phyloP scores from a whole-genome alignment of 2,797 vertebrate genomes.

The Rachycentron canadum region DNA sequence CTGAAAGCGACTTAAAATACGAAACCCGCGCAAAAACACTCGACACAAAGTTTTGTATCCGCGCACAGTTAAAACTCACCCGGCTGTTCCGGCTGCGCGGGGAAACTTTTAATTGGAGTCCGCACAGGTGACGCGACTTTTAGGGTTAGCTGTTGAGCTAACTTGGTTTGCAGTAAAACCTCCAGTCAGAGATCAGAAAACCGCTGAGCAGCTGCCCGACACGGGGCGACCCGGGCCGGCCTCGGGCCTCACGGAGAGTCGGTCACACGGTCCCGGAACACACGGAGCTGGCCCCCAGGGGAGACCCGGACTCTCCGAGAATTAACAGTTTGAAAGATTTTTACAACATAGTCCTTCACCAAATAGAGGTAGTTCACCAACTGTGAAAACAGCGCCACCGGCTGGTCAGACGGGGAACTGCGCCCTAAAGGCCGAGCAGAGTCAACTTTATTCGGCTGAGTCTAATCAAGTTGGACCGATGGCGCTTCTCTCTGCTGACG shows the following conservation, averaged over 20 bases:
- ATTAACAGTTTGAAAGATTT: constrained; percentile 82
- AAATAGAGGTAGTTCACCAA: constrained; percentile 70
- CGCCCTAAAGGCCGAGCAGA: background rate
- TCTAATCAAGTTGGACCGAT: too few relatives aligned
- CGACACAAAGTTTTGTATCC: background rate
- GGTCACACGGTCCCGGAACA: constrained; percentile 4
- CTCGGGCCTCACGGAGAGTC: constrained; percentile 23
- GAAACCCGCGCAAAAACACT: constrained; percentile 23
- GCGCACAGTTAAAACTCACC: background rate
- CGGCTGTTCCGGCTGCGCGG: background rate
- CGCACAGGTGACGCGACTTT: constrained; percentile 70
- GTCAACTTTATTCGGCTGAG: too few relatives aligned
- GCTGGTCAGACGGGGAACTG: constrained; percentile 49
- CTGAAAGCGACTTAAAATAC: constrained; percentile 32
- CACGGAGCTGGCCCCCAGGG: background rate
- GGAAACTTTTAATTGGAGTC: constrained; percentile 47
- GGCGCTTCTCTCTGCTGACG: too few relatives aligned
- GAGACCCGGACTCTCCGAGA: constrained; percentile 19
- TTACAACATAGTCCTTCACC: constrained; percentile 83
- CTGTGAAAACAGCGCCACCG: constrained; percentile 75
- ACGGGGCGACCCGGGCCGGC: constrained; percentile 6
- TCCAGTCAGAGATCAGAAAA: constrained; percentile 59
- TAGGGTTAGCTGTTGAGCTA: constrained; percentile 76
- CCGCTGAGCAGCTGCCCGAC: constrained; percentile 43
- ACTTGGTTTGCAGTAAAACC: constrained; percentile 66